Base-by-base conservation (phyloP, 2,113 vertebrate genomes). In the Mirza zaza region DNA sequence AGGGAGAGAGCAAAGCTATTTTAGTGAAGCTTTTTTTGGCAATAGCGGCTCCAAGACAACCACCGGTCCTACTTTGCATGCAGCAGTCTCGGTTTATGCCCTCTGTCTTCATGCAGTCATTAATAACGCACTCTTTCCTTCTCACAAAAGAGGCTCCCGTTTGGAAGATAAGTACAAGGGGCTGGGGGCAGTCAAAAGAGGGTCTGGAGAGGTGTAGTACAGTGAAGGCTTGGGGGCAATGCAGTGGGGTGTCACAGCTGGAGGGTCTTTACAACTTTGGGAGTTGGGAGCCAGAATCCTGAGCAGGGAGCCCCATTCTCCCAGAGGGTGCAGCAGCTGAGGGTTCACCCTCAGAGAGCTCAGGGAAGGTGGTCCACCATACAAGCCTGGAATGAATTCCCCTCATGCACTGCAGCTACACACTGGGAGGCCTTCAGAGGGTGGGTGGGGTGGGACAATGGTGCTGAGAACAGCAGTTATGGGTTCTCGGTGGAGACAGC, bases 381-480 rank as follows among this genome's bases (percentile, higher is more conserved):
- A 10, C 17, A 8, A 4, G 39, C 5, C 0, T 70, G 42, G 14
- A 67, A 18, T 12, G 8, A n/a, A 12, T 18, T n/a, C 14, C 18
- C 42, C 32, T 42, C 17, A 55, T 8, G 14, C 9, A 0, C 2
- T 10, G n/a, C 15, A 8, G 50, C 20, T 63, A 5, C 21, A 55
- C 25, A 32, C 48, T 18, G 2, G 36, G 29, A 23, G 18, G 27
- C 20, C 3, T 4, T 9, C 1, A 18, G 8, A 0, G 10, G 10
- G 14, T 20, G 1, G 11, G 8, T 0, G 5, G 21, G 32, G 0
- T 18, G 8, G 17, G 8, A 42, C 5, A 18, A 71, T 20, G 13
- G 0, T 4, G 0, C n/a, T n/a, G 13, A 73, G 20, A n/a, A 20
- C 15, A 4, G 2, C 3, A 36, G 23, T 52, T n/a, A 25, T 3